These are phyloP conservation scores for Epizoanthus fatuus DNA, from an alignment of 92 coral and sea anemone genomes.

Conservation along the genomic window DNA sequence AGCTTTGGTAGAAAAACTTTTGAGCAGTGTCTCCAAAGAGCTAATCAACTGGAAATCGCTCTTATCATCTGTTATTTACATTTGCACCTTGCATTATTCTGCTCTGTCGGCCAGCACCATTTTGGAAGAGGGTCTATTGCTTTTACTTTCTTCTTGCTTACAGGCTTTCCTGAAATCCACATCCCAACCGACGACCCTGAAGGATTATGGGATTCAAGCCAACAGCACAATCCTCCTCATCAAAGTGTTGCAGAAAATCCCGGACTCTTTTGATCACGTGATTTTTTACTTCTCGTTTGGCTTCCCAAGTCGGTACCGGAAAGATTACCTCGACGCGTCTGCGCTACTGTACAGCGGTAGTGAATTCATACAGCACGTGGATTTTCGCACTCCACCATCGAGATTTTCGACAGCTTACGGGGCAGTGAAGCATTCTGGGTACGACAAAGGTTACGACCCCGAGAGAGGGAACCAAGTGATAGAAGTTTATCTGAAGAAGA, in stretches of 20 bases:
- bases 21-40: too few species aligned
- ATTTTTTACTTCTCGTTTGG: constrained; percentile 77
- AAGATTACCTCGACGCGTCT: constrained; percentile 70
- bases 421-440: constrained; percentile 69
- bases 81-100: too few species aligned
- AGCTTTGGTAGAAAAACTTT: too few species aligned
- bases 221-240: constrained; percentile 64
- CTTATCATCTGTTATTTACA: too few species aligned
- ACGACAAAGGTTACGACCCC: constrained; percentile 4
- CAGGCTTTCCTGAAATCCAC: constrained; percentile 21
- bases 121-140: too few species aligned
- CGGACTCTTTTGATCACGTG: constrained; percentile 59
- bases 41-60: too few species aligned
- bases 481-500: constrained; percentile 42
- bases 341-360: constrained; percentile 66
- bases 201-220: constrained; percentile 67
- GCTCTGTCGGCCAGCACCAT: too few species aligned
- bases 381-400: constrained; percentile 46
- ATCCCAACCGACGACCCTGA: constrained; percentile 50
- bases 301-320: constrained; percentile 38
- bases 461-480: constrained; percentile 59
- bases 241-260: constrained; percentile 65
- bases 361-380: constrained; percentile 40
- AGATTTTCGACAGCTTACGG: constrained; percentile 18
- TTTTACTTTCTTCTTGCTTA: background rate